Percentiles rank a stretch among this genome's conserved stretches.
These are phyloP conservation scores for Halisarca cf. caerulea DNA, from an alignment of 37 sponge, comb jelly and placozoan genomes.

Conservation along the genomic window DNA sequence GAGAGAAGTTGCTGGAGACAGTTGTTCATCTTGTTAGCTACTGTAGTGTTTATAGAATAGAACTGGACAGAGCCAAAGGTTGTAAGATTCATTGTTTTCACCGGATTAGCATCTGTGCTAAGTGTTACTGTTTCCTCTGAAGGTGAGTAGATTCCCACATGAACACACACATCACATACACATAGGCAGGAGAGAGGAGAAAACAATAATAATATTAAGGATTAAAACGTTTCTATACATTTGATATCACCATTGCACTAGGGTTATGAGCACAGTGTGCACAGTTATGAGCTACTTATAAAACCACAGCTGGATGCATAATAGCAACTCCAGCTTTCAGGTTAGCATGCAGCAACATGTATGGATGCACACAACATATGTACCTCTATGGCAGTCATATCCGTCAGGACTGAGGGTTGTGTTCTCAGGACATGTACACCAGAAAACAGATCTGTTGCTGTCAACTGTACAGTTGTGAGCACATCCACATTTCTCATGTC, in stretches of 20 bases:
- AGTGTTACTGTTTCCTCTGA: background rate
- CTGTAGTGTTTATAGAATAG: no score
- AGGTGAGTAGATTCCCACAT: no score
- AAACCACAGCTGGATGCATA: background rate
- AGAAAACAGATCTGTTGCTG: background rate
- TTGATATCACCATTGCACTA: no score
- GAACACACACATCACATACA: no score
- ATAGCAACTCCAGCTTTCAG: background rate
- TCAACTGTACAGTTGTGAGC: conserved; percentile 26
- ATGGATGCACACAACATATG: background rate
- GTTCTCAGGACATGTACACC: background rate
- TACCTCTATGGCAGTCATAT: conserved; percentile 37
- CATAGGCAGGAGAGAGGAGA: no score
- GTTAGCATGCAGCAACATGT: background rate
- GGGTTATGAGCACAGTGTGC: no score
- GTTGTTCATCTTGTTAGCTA: no score
- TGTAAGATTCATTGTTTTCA: background rate
- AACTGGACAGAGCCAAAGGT: background rate
- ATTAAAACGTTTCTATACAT: no score
- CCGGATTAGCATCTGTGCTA: background rate
- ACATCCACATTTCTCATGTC: conserved; percentile 24
- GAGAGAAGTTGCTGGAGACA: background rate
- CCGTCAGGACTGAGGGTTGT: conserved; percentile 25
- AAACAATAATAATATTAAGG: no score
- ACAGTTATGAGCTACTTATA: background rate